phyloP scores from a whole-genome alignment of 1,140 invertebrate genomes.

The Calliopsis andreniformis region DNA sequence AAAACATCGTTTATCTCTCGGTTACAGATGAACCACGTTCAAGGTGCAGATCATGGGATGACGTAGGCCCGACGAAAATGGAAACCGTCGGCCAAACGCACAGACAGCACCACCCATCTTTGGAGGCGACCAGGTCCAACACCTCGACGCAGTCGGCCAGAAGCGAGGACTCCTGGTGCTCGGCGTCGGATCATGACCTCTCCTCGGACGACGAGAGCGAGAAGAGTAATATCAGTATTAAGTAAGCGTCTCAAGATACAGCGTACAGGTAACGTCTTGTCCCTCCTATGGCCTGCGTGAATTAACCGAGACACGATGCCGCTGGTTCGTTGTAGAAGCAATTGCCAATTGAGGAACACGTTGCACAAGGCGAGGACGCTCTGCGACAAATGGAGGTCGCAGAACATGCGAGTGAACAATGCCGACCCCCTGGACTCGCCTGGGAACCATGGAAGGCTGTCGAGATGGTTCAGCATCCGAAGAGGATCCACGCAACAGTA shows the following conservation, averaged over 20 bases:
- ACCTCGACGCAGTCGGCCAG: conserved; percentile 80
- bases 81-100: conserved; percentile 73
- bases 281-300: background rate
- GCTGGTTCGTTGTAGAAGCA: conserved; percentile 82
- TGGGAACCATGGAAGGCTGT: conserved; percentile 85
- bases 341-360: conserved; percentile 86
- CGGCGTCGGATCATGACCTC: conserved; percentile 84
- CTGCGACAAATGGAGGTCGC: conserved; percentile 86
- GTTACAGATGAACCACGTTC: conserved; percentile 83
- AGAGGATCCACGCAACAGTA: conserved; percentile 90
- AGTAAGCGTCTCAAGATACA: conserved; percentile 75
- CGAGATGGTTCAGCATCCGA: conserved; percentile 92
- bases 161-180: conserved; percentile 84
- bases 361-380: conserved; percentile 86
- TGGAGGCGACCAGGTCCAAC: conserved; percentile 78
- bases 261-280: too few species aligned
- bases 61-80: conserved; percentile 80
- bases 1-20: background rate
- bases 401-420: conserved; percentile 77
- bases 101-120: conserved; percentile 69
- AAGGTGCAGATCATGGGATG: conserved; percentile 83
- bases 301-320: background rate
- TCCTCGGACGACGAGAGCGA: conserved; percentile 85
- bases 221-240: conserved; percentile 83
- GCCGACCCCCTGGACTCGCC: conserved; percentile 82